Evolutionary conservation across 2,113 vertebrate genomes (phyloP).

Genomic region (Cyanoderma ruficeps): DNA sequence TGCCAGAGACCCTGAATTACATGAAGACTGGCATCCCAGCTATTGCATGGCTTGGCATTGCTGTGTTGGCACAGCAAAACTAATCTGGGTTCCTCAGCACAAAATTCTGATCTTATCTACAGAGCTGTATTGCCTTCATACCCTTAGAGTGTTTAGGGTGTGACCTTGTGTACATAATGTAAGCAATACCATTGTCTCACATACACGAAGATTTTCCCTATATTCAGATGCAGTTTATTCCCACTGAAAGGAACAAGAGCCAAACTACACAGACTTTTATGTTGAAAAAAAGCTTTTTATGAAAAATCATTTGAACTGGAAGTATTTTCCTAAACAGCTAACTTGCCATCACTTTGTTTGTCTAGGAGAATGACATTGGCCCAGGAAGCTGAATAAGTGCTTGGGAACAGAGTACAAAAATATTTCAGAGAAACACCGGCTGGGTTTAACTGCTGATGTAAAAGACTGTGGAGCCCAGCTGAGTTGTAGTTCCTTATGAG

Average conservation of each 20-base stretch:
- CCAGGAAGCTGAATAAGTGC: neutral
- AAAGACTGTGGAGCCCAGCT: neutral
- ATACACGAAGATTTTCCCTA: conserved; percentile 2
- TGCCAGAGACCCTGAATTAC: neutral
- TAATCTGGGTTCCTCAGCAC: neutral
- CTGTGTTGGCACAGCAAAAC: neutral
- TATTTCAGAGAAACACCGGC: neutral
- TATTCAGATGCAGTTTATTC: conserved; percentile 22
- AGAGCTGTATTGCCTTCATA: neutral
- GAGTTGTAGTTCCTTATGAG: neutral
- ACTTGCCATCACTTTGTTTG: neutral
- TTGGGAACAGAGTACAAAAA: conserved; percentile 5
- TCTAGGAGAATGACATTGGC: neutral
- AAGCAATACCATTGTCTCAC: neutral
- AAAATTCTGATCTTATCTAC: neutral
- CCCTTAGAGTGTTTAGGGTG: neutral
- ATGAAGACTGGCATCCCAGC: neutral
- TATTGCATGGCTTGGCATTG: neutral
- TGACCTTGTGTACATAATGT: neutral
- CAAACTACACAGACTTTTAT: neutral
- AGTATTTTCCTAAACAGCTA: neutral
- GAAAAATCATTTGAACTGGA: neutral
- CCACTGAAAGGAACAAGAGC: conserved; percentile 21
- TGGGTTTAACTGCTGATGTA: neutral
- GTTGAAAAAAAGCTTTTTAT: neutral